Evolutionary conservation across 1,140 invertebrate species (phyloP), one percentile per base, ranked within the genome.

Genomic region (Temnothorax nylanderi): DNA sequence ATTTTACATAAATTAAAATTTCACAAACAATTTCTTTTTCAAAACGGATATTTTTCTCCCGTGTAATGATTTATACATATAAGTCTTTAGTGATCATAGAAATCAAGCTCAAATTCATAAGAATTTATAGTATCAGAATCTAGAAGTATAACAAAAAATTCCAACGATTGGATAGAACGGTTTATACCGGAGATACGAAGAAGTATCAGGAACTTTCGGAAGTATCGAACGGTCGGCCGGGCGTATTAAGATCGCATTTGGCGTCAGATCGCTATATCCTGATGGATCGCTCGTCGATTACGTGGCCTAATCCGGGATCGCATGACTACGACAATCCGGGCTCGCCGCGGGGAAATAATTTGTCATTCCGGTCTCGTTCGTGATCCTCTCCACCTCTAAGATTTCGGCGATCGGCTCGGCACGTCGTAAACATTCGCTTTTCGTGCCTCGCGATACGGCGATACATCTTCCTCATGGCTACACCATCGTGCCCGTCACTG

Each of bases 181-280:
- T 71, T 87, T 76, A 47, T 69, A 41, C 41, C 16, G 74, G 47
- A 85, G 58, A 41, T 21, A 13, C 13, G 41, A 60, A 58, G 18
- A 37, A 56, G 49, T 77, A 81, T 88, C 58, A 78, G 32, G 41
- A 86, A 75, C 2, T 74, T 77, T n/a, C 32, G 26, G 32, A 86
- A 86, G 82, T 67, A 90, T 92, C 89, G 91, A 85, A 76, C 65
- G 62, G 49, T 54, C 85, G 65, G 85, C 87, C 81, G 84, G 89
- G 69, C 85, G 74, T 88, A 92, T 92, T 90, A 92, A 91, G 88
- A 91, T 92, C 81, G 85, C 65, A 87, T 91, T 90, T 91, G 60
- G 58, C 54, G 51, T 71, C 54, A 64, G 64, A 75, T 89, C 60
- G 85, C 41, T 82, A 75, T 47, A 67, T 78, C 86, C 72, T 92